Base-by-base conservation (phyloP, 2,888 invertebrate genomes). In the Leptogaster cylindrica region DNA sequence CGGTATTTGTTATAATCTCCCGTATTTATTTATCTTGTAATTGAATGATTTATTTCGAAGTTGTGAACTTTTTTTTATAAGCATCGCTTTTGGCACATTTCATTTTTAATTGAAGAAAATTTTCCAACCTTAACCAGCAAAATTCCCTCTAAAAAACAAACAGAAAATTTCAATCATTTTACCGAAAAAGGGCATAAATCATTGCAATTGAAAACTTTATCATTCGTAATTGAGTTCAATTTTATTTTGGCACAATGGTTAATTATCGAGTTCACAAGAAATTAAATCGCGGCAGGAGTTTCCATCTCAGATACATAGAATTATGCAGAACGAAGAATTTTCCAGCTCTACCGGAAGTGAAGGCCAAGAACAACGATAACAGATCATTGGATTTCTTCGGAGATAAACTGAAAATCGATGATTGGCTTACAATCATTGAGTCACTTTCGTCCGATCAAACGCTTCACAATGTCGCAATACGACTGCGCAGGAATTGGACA, bases 391-490 rank as follows among this genome's bases (percentile, higher is more conserved):
- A 92, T 72, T 88, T 92, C 73, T 86, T 85, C 71, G 89, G 88
- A 58, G 92, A 92, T 75, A 86, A 91, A 71, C 84, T 92, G 55
- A 89, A 88, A 74, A 86, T 89, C 70, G 86, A 84, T 69, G 91
- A 92, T 72, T 92, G 92, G 92, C 83, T 85, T 27, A 88, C 91
- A 1, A 87, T 92, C 51, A 79, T 90, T 55, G 89, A 89, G 73
- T 89, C 92, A 0, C 79, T 92, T 3, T 84, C 87, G 51, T 84
- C 87, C 71, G 92, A 92, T 77, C 83, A 88, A 55, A 88, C 88
- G 68, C 83, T 92, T 3, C 88, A 89, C 77, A 84, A 86, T 69
- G 82, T 92, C 69, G 83, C 85, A 28, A 85, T 92, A 70, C 84
- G 86, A 73, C 88, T 90, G 78, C 84, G 87, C 20, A 74, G 82